phyloP scores from a whole-genome alignment of 2,113 vertebrate genomes.

The Prionailurus viverrinus region DNA sequence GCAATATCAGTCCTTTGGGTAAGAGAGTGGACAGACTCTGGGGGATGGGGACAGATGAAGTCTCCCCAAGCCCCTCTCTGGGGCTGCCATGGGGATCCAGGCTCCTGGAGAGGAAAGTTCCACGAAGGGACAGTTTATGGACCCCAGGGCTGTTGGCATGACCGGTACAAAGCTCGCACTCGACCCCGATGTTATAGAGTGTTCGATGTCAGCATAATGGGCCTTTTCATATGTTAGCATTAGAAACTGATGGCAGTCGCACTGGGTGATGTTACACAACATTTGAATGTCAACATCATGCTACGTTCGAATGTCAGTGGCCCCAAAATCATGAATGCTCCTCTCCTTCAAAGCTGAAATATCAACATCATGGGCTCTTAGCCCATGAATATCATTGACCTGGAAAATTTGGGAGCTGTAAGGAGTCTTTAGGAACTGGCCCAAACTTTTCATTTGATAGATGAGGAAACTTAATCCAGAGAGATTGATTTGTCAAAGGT shows the following conservation, averaged over 20 bases:
- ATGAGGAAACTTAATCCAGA: neutral
- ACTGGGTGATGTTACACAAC: conserved; percentile 57
- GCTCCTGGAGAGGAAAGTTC: neutral
- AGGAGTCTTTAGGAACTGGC: neutral
- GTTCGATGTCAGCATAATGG: neutral
- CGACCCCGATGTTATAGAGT: neutral
- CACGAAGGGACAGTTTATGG: neutral
- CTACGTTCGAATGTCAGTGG: neutral
- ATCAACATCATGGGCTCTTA: neutral
- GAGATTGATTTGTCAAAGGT: neutral
- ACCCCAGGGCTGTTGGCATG: neutral
- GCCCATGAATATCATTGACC: neutral
- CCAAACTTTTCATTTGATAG: neutral
- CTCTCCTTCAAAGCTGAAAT: neutral
- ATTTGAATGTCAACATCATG: neutral
- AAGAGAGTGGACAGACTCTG: neutral
- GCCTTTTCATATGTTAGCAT: neutral
- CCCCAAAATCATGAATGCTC: neutral
- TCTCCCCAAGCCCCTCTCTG: neutral
- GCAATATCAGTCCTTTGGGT: neutral
- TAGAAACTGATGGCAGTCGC: neutral
- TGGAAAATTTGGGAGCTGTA: neutral
- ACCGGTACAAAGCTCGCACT: neutral
- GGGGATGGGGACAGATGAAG: neutral
- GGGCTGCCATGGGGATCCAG: neutral